phyloP scores from a whole-genome alignment of 1,140 invertebrate species.

The Zaprionus lachaisei region DNA sequence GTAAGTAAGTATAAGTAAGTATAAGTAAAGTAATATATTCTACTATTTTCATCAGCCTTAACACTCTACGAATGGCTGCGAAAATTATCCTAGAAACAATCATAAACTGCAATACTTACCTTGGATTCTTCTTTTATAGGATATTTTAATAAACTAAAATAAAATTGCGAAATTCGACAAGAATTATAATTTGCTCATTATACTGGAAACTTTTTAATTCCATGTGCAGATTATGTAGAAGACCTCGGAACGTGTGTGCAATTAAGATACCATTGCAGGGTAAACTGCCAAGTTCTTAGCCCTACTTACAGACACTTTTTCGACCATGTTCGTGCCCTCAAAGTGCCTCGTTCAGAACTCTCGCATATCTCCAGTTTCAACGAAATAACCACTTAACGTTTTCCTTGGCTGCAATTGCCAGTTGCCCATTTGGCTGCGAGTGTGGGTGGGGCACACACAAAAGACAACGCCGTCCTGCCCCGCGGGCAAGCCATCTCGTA shows the following conservation, averaged over 20 bases:
- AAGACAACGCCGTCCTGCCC: constrained; percentile 27
- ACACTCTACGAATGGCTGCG: too few relatives aligned
- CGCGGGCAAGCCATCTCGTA: neutral
- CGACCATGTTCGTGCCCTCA: constrained; percentile 10
- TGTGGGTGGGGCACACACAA: neutral
- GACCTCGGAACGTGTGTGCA: neutral
- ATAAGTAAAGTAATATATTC: too few relatives aligned
- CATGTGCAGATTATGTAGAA: neutral
- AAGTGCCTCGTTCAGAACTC: constrained; percentile 20
- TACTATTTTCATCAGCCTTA: neutral
- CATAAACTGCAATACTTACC: too few relatives aligned
- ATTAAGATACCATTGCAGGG: neutral
- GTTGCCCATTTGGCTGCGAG: constrained; percentile 17
- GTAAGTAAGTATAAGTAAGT: too few relatives aligned
- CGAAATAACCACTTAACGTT: constrained; percentile 39
- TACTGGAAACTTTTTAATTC: neutral
- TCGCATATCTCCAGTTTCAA: constrained; percentile 20
- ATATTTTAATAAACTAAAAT: neutral
- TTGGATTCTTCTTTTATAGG: too few relatives aligned
- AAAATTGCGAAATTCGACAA: neutral
- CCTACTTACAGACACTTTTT: constrained; percentile 11
- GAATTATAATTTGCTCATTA: neutral
- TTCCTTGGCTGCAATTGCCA: constrained; percentile 37
- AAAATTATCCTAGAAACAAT: too few relatives aligned
- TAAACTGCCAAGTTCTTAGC: constrained; percentile 5